Conservation (phyloP, 2,797 vertebrate species). For the Echeneis naucrates region DNA sequence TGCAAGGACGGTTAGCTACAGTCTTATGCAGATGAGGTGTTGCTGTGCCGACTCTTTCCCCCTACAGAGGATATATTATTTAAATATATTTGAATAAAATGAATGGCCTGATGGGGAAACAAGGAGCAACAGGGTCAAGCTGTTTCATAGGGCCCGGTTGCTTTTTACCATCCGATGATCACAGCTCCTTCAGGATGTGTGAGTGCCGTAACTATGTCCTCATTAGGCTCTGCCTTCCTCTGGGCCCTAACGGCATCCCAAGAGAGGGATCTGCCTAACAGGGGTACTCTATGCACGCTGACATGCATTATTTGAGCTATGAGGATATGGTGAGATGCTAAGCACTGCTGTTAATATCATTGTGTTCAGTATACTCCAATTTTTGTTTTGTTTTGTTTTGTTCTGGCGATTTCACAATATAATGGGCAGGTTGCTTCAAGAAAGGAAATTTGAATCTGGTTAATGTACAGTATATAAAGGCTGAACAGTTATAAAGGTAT, state of each 20-base stretch:
- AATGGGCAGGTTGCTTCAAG: neutral
- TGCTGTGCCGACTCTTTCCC: conserved; percentile 76
- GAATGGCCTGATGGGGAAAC: conserved; percentile 75
- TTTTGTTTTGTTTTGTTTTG: neutral
- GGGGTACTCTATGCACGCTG: conserved; percentile 82
- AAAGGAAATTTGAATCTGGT: neutral
- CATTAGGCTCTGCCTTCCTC: conserved; percentile 88
- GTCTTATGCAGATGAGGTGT: conserved; percentile 91
- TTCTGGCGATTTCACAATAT: neutral
- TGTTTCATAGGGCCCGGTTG: conserved; percentile 87
- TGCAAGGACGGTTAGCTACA: conserved; percentile 80
- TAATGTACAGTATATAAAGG: neutral
- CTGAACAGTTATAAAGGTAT: neutral
- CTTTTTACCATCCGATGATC: conserved; percentile 66
- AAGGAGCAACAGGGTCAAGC: conserved; percentile 86
- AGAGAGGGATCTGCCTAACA: conserved; percentile 82
- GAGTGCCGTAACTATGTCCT: conserved; percentile 82
- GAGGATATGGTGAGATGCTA: conserved; percentile 8
- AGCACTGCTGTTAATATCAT: conserved; percentile 5
- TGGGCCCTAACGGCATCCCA: conserved; percentile 82
- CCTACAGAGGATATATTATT: conserved; percentile 81
- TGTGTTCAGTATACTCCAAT: too few relatives aligned
- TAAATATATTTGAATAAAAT: conserved; percentile 75
- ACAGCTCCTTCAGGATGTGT: conserved; percentile 87
- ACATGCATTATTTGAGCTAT: conserved; percentile 57